Base-by-base conservation (phyloP, 1,140 invertebrate genomes). In the Drosophila guanche region DNA sequence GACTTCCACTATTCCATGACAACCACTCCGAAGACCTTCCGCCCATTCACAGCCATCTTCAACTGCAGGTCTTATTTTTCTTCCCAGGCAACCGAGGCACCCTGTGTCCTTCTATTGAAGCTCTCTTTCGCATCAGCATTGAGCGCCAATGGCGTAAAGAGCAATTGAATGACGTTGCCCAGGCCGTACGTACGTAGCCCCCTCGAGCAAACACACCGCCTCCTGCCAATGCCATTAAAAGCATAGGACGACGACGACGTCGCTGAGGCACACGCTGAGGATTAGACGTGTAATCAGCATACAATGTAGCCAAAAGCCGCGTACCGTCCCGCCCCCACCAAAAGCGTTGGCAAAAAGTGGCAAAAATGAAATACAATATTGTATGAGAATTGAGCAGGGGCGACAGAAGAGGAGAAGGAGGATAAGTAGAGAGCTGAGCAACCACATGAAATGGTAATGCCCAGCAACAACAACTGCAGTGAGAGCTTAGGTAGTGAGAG, bases 251-350 rank as follows among this genome's bases (percentile, higher is more conserved):
- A 41, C 62, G 65, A 10, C 29, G 40, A 42, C 37, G 52, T 22
- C 53, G 23, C 37, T 5, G 43, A 55, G 67, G 83, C 83, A 83
- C 83, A 88, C 83, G 84, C 83, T 88, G 83, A 69, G 83, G 83
- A 88, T 88, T 88, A 88, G 83, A 88, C 75, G 78, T 88, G 83
- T 88, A 88, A 88, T 88, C 83, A 88, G 83, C 83, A 88, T 88
- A 88, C 88, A 88, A 85, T 86, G 81, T 86, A 67, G 81, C 81
- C 79, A 80, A 66, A 72, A 71, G 60, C 76, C 60, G 65, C 16
- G 16, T 20, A 20, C 77, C 76, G 20, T 45, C 40, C 50, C 33
- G 10, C 33, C 33, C 16, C 16, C 16, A 20, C 16, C 33, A 10
- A 66, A n/a, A 53, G 52, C 53, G 54, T 48, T 23, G 67, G 40